phyloP scores from a whole-genome alignment of 2,797 vertebrate species.

The Micrastur ruficollis region DNA sequence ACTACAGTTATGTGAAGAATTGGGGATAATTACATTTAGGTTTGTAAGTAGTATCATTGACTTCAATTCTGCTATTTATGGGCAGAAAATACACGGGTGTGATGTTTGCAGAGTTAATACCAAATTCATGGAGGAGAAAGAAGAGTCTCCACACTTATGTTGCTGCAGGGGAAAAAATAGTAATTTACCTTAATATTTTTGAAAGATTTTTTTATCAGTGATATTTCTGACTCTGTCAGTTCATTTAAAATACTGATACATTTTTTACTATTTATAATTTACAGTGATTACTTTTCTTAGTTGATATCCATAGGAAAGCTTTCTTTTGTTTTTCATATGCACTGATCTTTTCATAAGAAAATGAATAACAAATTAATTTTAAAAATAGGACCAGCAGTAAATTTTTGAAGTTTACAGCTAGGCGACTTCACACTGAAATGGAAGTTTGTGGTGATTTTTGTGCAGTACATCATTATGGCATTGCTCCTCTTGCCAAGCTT shows the following conservation, averaged over 20 bases:
- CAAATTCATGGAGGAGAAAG: not conserved
- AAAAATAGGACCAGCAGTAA: not conserved
- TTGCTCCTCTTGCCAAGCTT: constrained; percentile 13
- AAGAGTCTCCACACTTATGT: not conserved
- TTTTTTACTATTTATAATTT: not conserved
- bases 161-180: not conserved
- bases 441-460: not conserved
- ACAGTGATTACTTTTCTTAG: not conserved
- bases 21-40: not conserved
- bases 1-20: not conserved
- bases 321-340: not conserved
- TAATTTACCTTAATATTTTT: not conserved
- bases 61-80: not conserved
- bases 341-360: not conserved
- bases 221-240: not conserved
- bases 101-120: not conserved
- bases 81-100: not conserved
- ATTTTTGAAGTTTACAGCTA: not conserved
- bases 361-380: not conserved
- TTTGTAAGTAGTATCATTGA: not conserved
- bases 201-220: not conserved
- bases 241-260: not conserved
- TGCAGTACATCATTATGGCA: constrained; percentile 5
- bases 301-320: not conserved
- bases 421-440: not conserved